Conservation (phyloP, 2,888 invertebrate genomes). For the Hypomecis atomaria region DNA sequence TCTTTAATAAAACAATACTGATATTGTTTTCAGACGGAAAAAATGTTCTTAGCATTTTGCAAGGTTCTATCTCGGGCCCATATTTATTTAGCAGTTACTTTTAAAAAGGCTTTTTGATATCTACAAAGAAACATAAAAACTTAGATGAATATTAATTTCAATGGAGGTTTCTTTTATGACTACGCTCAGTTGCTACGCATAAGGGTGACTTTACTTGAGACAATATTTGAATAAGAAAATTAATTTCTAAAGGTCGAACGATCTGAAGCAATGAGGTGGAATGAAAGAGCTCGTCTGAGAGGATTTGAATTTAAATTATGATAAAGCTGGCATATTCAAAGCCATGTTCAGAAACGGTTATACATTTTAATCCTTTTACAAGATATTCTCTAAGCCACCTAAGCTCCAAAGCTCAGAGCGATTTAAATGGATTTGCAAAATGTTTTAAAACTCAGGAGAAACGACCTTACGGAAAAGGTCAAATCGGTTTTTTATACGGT, state of each 20-base stretch:
- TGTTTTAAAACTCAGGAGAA: no score
- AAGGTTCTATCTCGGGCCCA: slow-evolving; percentile 9
- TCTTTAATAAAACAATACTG: slow-evolving; percentile 11
- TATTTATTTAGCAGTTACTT: background rate
- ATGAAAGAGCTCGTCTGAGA: slow-evolving; percentile 28
- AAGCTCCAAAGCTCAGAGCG: background rate
- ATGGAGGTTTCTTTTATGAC: slow-evolving; percentile 10
- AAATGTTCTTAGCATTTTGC: background rate
- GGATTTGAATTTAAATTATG: slow-evolving; percentile 16
- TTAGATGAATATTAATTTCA: background rate
- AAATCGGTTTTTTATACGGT: no score
- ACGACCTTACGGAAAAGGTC: no score
- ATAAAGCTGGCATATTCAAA: slow-evolving; percentile 4
- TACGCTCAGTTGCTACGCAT: background rate
- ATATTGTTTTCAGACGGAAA: slow-evolving; percentile 8
- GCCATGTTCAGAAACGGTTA: background rate
- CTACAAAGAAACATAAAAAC: background rate
- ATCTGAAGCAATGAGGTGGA: slow-evolving; percentile 29
- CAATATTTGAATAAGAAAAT: slow-evolving; percentile 32
- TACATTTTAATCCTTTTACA: slow-evolving; percentile 4
- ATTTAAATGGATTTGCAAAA: no score
- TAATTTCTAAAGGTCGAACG: slow-evolving; percentile 30
- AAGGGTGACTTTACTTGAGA: slow-evolving; percentile 15
- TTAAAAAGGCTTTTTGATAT: background rate
- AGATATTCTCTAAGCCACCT: background rate